Base-by-base conservation (phyloP, 2,888 invertebrate species). In the Trachelus troglodyta region DNA sequence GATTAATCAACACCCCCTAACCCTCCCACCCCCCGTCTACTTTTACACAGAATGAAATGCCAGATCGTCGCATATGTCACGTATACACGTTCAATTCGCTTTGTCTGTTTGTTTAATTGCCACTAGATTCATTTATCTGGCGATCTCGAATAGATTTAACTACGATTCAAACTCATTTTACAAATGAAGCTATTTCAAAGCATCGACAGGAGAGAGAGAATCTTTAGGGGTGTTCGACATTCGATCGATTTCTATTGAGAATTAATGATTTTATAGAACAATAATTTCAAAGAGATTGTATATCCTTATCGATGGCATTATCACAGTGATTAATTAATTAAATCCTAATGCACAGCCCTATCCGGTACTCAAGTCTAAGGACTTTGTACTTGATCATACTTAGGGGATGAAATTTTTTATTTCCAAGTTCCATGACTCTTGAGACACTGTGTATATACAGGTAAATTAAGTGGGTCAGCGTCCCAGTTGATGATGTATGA, bases 381-480 rank as follows among this genome's bases (percentile, higher is more conserved):
- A 23, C 23, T 56, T 56, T 9, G 9, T 56, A 23, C 56, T 56
- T 56, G 56, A 56, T 56, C 23, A 9, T 56, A 56, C 23, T 15
- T 15, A 2, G 56, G 9, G 23, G 56, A 56, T 56, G 56, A 23
- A 23, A 23, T 23, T 56, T 56, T 56, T 23, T 56, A 56, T 56
- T 56, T 23, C 15, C 9, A 56, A 56, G 56, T 56, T 56, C 9
- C 56, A 56, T 6, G 56, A 56, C 56, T 56, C 56, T 23, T 23
- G 23, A 56, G 56, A 56, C 56, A 56, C 56, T 56, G 56, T 23
- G 9, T 56, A 56, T 56, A 56, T 84, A 86, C 87, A 87, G 89
- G 85, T 86, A 83, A 87, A 87, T 82, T 88, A 89, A 89, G 87
- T 89, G 79, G 89, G 89, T 89, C 88, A 85, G 82, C 85, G 88